phyloP scores from a whole-genome alignment of 92 coral and sea anemone genomes.

The Paragorgia papillata region DNA sequence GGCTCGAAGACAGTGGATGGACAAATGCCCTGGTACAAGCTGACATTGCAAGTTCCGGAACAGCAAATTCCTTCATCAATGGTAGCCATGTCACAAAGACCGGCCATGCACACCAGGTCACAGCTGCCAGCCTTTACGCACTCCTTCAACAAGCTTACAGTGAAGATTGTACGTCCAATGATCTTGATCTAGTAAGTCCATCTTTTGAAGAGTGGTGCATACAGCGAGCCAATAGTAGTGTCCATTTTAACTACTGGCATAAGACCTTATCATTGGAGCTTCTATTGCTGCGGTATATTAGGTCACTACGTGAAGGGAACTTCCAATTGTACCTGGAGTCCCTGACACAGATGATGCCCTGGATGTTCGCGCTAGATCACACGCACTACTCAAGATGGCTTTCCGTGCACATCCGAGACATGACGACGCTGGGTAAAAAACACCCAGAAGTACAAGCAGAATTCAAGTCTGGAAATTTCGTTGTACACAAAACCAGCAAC shows the following conservation, averaged over 20 bases:
- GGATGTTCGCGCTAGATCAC: no score
- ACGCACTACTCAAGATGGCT: constrained; percentile 67
- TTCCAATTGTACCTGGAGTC: constrained; percentile 26
- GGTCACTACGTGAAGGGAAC: constrained; percentile 28
- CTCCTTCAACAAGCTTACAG: constrained; percentile 21
- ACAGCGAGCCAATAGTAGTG: not conserved
- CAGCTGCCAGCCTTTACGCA: constrained; percentile 34
- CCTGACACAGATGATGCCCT: constrained; percentile 25
- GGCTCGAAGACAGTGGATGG: no score
- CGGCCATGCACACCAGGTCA: constrained; percentile 41
- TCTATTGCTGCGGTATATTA: constrained; percentile 12
- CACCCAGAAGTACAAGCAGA: constrained; percentile 44
- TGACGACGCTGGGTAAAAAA: constrained; percentile 27
- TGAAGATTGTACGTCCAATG: constrained; percentile 1
- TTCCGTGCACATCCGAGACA: constrained; percentile 61
- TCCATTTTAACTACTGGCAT: no score
- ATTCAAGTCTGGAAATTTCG: constrained; percentile 56
- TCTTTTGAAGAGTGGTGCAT: constrained; percentile 21
- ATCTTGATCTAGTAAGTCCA: constrained; percentile 4
- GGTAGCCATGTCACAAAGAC: constrained; percentile 44
- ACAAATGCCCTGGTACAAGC: no score
- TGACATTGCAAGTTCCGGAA: constrained; percentile 33
- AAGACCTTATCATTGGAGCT: no score
- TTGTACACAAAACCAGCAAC: constrained; percentile 55
- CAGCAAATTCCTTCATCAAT: constrained; percentile 38